Base-by-base conservation (phyloP, 92 coral and sea anemone genomes). In the Pocillopora grandis region DNA sequence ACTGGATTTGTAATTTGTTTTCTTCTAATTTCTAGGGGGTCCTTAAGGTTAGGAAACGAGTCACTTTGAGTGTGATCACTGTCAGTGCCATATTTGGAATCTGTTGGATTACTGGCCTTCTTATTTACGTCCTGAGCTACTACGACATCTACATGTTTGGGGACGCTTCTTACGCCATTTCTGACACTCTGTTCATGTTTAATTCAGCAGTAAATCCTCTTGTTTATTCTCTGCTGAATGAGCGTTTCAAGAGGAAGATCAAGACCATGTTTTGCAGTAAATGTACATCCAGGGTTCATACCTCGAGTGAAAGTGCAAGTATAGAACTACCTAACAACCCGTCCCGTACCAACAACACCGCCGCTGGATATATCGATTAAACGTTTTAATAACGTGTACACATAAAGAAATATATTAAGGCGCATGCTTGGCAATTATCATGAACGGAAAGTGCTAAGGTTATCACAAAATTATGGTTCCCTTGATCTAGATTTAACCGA, bases 131-230 rank as follows among this genome's bases (percentile, higher is more conserved):
- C 9, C 13, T 75, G 31, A 70, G 75, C 4, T 75, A 58, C 65
- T 75, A 58, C 59, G 62, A 23, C n/a, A 11, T 55, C 21, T 33
- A 15, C 42, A 20, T 59, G n/a, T 59, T 57, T 21, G 79, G 65
- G 1, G 8, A 35, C n/a, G 49, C 63, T n/a, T 75, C 79, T 1
- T 75, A 75, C 48, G 66, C 66, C 55, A 59, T 31, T 21, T 58
- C 79, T 0, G 62, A 58, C 79, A 75, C 63, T 0, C 1, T 78
- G 72, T 49, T 63, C 49, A 60, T 78, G 58, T 42, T 78, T 8
- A 78, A 78, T 55, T 78, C 82, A 5, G 71, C 82, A 1, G 12
- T 78, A 23, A 78, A 78, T 20, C 82, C 82, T 31, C 21, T 78
- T 37, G 82, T 66, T 9, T 78, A 78, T 63, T 33, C 82, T 23